These are phyloP conservation scores for Leptinotarsa rubiginosa DNA, from an alignment of 2,888 invertebrate species.

Conservation along the genomic window DNA sequence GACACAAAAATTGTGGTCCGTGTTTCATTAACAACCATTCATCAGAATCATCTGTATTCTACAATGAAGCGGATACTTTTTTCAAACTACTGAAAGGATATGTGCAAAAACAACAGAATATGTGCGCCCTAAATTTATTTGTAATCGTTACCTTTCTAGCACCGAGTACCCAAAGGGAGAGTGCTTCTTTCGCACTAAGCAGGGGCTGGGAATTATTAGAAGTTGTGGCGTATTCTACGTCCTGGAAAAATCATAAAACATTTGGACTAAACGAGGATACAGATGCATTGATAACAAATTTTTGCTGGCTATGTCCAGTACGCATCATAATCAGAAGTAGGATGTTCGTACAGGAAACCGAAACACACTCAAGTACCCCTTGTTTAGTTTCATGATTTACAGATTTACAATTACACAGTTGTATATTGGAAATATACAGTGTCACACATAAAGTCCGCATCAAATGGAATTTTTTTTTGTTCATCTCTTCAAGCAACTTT, in stretches of 20 bases:
- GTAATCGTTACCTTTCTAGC: conserved; percentile 83
- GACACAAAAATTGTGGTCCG: too few species aligned
- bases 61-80: background rate
- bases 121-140: conserved; percentile 8
- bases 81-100: conserved; percentile 9
- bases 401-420: too few species aligned
- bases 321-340: too few species aligned
- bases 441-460: too few species aligned
- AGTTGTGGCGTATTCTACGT: conserved; percentile 75
- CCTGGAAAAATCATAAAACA: conserved; percentile 69
- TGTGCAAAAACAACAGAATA: conserved; percentile 16
- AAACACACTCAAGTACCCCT: too few species aligned
- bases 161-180: conserved; percentile 93
- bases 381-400: too few species aligned
- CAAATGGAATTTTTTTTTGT: too few species aligned
- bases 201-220: conserved; percentile 82
- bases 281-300: too few species aligned
- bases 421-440: too few species aligned
- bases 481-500: too few species aligned
- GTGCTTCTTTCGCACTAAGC: conserved; percentile 93
- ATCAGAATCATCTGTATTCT: background rate
- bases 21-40: background rate
- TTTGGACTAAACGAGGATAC: conserved; percentile 12
- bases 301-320: too few species aligned
- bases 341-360: too few species aligned